Evolutionary conservation across 2,113 vertebrate genomes (phyloP).

Genomic region (Passer montanus): DNA sequence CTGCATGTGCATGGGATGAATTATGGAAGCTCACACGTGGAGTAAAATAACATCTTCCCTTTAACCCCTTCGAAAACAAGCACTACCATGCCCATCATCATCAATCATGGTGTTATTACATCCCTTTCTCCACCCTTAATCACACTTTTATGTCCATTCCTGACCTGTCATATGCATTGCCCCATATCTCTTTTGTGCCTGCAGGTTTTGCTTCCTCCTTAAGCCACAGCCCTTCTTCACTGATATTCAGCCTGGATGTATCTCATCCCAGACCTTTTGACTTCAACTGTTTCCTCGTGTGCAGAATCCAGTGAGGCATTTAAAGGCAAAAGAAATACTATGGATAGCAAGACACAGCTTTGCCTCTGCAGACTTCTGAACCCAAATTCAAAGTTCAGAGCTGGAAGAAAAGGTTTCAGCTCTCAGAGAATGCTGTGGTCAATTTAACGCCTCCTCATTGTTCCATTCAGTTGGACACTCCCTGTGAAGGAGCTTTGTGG

Average conservation of each 20-base stretch:
- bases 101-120: background rate
- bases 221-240: background rate
- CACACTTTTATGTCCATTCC: background rate
- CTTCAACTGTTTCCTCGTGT: background rate
- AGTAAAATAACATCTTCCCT: constrained; percentile 15
- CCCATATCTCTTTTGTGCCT: background rate
- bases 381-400: background rate
- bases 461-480: background rate
- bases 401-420: background rate
- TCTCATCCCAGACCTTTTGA: background rate
- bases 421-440: background rate
- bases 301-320: background rate
- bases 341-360: background rate
- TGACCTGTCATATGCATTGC: background rate
- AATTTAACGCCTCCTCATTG: background rate
- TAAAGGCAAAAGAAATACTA: background rate
- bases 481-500: background rate
- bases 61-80: constrained; percentile 39
- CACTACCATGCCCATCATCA: background rate
- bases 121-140: background rate
- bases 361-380: background rate
- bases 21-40: constrained; percentile 29
- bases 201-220: background rate
- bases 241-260: background rate
- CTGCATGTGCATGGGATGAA: constrained; percentile 21